Conservation (phyloP, 2,888 invertebrate genomes). For the Myopa testacea region DNA sequence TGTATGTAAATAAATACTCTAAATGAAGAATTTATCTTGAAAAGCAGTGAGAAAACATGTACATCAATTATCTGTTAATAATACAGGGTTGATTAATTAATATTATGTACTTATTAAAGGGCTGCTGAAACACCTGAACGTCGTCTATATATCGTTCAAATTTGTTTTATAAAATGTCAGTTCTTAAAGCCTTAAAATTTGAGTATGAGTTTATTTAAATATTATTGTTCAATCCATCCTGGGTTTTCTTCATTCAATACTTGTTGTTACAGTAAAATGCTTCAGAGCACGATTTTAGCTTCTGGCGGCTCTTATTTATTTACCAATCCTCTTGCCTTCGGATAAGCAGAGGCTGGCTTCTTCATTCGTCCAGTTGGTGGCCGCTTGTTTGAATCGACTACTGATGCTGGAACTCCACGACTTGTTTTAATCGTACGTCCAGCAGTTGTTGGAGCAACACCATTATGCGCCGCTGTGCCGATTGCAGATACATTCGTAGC, state of each 20-base stretch:
- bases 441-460: constrained; percentile 47
- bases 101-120: constrained; percentile 6
- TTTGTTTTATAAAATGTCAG: neutral
- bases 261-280: neutral
- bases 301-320: constrained; percentile 60
- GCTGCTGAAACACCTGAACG: neutral
- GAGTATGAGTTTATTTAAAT: neutral
- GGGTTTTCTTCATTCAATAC: neutral
- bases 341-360: constrained; percentile 68
- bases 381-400: constrained; percentile 64
- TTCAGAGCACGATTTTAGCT: neutral
- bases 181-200: constrained; percentile 5
- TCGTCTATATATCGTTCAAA: neutral
- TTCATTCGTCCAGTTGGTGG: constrained; percentile 63
- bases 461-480: constrained; percentile 28
- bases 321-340: constrained; percentile 67
- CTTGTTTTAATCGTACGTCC: constrained; percentile 59
- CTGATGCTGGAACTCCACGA: constrained; percentile 57
- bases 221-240: neutral
- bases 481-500: constrained; percentile 45
- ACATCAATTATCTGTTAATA: neutral
- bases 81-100: neutral
- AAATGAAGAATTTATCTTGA: neutral
- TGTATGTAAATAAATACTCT: constrained; percentile 6
- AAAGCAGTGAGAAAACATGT: neutral